Percentiles rank a stretch among this genome's conserved stretches.
phyloP scores from a whole-genome alignment of 2,797 vertebrate species.

The Agapornis canus region DNA sequence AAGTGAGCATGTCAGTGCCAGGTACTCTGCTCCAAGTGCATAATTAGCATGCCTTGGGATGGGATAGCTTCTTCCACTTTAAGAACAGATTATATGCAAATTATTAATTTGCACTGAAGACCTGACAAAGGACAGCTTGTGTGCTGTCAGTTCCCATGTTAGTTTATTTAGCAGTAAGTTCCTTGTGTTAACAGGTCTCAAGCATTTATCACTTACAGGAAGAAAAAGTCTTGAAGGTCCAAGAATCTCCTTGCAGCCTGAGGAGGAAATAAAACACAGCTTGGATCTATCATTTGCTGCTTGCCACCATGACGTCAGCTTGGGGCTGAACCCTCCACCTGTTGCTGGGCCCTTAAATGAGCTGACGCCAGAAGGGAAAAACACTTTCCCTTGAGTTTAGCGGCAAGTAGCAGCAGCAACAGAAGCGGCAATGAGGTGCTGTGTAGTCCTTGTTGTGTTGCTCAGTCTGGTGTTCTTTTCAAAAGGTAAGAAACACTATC shows the following conservation, averaged over 20 bases:
- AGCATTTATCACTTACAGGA: background rate
- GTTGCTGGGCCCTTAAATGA: constrained; percentile 57
- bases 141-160: background rate
- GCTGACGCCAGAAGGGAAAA: background rate
- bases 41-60: background rate
- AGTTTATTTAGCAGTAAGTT: background rate
- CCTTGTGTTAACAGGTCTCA: background rate
- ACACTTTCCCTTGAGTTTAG: constrained; percentile 52
- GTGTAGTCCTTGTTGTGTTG: background rate
- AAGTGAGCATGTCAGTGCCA: background rate
- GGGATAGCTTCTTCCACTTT: background rate
- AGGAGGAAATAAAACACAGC: background rate
- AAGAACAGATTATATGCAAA: background rate
- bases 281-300: constrained; percentile 27
- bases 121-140: background rate
- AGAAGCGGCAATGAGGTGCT: constrained; percentile 52
- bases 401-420: constrained; percentile 11
- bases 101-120: background rate
- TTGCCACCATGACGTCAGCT: constrained; percentile 69
- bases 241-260: background rate
- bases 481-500: constrained; percentile 71
- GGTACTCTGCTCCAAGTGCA: background rate
- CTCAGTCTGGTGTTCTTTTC: background rate
- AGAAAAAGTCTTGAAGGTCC: background rate
- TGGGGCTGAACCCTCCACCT: constrained; percentile 66